Conservation (phyloP, 2,888 invertebrate species). For the Hydraecia micacea region DNA sequence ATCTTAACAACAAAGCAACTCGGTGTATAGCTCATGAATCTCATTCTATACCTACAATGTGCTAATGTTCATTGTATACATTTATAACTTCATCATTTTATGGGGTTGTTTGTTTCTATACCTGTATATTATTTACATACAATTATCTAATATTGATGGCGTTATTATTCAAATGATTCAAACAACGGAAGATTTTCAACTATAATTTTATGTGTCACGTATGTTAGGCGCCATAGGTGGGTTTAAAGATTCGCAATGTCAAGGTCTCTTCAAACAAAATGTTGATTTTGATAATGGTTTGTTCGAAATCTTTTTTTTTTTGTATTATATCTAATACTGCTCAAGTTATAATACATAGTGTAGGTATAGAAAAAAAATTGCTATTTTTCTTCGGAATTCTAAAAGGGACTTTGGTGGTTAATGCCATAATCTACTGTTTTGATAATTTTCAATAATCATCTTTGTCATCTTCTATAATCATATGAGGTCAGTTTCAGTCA, state of each 20-base stretch:
- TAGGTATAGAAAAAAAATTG: neutral
- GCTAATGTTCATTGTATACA: conserved; percentile 23
- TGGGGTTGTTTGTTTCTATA: conserved; percentile 43
- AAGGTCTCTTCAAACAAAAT: neutral
- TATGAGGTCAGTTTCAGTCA: neutral
- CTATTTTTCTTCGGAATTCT: neutral
- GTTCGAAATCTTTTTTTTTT: neutral
- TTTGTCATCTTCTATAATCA: neutral
- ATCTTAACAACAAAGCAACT: conserved; percentile 9
- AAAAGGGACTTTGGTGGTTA: neutral
- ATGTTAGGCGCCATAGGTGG: neutral
- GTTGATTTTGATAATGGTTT: neutral
- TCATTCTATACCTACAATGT: conserved; percentile 3
- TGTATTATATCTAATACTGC: neutral
- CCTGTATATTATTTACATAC: conserved; percentile 47
- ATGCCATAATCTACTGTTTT: neutral
- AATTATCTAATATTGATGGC: conserved; percentile 38
- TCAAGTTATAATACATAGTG: neutral
- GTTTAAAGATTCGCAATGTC: neutral
- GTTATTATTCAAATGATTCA: conserved; percentile 40
- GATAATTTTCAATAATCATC: neutral
- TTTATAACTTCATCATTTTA: conserved; percentile 50
- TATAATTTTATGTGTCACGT: conserved; percentile 2
- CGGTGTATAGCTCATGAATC: conserved; percentile 18
- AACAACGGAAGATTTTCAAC: conserved; percentile 34